Evolutionary conservation across 2,888 invertebrate species (phyloP), one percentile per base, ranked within the genome.

Genomic region (Idaea straminata): DNA sequence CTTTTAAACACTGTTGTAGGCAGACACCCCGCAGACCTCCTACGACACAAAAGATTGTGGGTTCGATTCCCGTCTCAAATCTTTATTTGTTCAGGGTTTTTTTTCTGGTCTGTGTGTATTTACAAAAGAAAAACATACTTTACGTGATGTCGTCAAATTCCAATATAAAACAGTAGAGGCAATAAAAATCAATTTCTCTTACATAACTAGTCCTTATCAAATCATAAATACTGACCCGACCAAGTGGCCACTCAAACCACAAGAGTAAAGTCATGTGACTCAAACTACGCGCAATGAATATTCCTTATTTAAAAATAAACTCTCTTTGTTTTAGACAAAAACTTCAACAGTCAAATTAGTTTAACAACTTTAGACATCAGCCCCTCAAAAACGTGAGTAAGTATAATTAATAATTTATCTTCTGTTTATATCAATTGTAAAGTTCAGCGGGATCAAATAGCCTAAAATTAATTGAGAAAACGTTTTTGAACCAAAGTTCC

Each of bases 331-430:
- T 66, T 84, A 91, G 90, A 83, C 75, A 82, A 76, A 74, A 82
- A 80, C 66, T 69, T 70, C 63, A 77, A 47, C 47, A 6, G 72
- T 66, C 68, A 66, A 36, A 79, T 76, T 35, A 85, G 82, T 68
- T 70, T 83, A 66, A 72, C 81, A 47, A 77, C 73, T 65, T 83
- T 86, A 71, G 84, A 87, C 70, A 79, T 81, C 61, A 74, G 79
- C 72, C 72, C 83, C 83, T 72, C 82, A 83, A 87, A 92, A 91
- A 91, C 89, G 90, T 90, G 88, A 92, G 92, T 91, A 89, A 91
- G 91, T 91, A 91, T 74, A 76, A 75, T 64, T 64, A 63, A 34
- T 61, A 61, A 59, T 13, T 25, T 57, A 64, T 62, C 66, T 77
- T 66, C 66, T 64, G 60, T 68, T 47, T 47, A 47, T 47, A 13